Base-by-base conservation (phyloP, 2,113 vertebrate genomes). In the Xerus inauris region DNA sequence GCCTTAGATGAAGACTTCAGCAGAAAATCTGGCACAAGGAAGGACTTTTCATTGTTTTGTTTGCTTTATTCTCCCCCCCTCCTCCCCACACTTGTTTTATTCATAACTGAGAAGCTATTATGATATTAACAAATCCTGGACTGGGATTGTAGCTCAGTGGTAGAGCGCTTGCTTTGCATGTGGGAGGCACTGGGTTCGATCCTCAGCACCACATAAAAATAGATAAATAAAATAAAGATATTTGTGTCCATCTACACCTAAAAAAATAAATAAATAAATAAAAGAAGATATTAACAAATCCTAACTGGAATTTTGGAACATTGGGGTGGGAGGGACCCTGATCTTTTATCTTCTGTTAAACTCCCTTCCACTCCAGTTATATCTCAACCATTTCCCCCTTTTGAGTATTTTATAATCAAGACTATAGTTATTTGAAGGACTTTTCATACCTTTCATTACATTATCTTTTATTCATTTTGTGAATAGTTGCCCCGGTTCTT, bases 361-460 rank as follows among this genome's bases (percentile, higher is more conserved):
- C 24, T 96, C 47, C 16, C n/a, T 92, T 90, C 38, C 1, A 26
- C 26, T 83, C 54, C 54, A 94, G 14, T 20, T 59, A 54, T 9
- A 75, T 90, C 42, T 92, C 75, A 82, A 77, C 8, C 49, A 89
- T 92, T 75, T 24, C 7, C 40, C 35, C 8, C 38, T 89, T 79
- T 47, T 76, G 54, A 75, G 20, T 92, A 75, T 93, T 95, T 96
- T 87, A 79, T 84, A 90, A 77, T 57, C 93, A 92, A 65, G 51
- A 13, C n/a, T 65, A 24, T 79, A 88, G 67, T 86, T 90, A 45
- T 81, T 81, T 90, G 77, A 95, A 59, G 35, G 87, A 76, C 42
- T 75, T 92, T 26, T 85, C 86, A 69, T 14, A n/a, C 81, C 86
- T 93, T 83, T 77, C 10, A 40, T n/a, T 80, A 82, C 12, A n/a